Evolutionary conservation across 2,797 vertebrate genomes (phyloP).

Genomic region (Halcyon badia): DNA sequence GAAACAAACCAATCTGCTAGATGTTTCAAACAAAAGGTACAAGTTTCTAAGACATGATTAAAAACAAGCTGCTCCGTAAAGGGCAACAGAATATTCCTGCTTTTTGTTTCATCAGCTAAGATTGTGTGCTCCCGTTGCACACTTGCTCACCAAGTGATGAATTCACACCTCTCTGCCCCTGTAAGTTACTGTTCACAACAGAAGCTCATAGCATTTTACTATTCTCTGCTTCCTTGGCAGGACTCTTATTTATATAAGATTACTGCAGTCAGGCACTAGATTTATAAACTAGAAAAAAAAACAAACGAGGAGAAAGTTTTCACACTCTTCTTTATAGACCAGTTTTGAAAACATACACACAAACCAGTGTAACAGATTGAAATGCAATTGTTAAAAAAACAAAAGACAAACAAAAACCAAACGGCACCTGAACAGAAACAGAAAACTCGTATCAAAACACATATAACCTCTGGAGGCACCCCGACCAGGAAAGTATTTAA

Average conservation of each 20-base stretch:
- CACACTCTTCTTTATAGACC: neutral
- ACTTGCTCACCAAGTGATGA: neutral
- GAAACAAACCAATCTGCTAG: neutral
- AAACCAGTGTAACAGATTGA: neutral
- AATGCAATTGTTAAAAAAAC: neutral
- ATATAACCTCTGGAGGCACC: neutral
- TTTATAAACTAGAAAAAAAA: slow-evolving; percentile 44
- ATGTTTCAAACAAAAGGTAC: neutral
- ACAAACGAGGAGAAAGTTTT: slow-evolving; percentile 38
- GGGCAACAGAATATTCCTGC: neutral
- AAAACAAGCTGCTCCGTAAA: slow-evolving; percentile 8
- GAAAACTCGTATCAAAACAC: neutral
- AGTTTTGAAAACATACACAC: neutral
- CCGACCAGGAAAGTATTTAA: neutral
- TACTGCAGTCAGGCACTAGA: slow-evolving; percentile 39
- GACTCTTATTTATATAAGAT: slow-evolving; percentile 44
- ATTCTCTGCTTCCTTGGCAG: slow-evolving; percentile 14
- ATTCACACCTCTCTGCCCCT: neutral
- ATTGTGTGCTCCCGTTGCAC: neutral
- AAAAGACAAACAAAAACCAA: neutral
- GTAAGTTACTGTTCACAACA: neutral
- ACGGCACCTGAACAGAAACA: neutral
- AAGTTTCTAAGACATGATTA: slow-evolving; percentile 27
- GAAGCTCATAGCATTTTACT: neutral
- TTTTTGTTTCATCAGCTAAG: slow-evolving; percentile 20